Evolutionary conservation across 2,113 vertebrate genomes (phyloP), one percentile per base, ranked within the genome.

Genomic region (Gambusia holbrooki): DNA sequence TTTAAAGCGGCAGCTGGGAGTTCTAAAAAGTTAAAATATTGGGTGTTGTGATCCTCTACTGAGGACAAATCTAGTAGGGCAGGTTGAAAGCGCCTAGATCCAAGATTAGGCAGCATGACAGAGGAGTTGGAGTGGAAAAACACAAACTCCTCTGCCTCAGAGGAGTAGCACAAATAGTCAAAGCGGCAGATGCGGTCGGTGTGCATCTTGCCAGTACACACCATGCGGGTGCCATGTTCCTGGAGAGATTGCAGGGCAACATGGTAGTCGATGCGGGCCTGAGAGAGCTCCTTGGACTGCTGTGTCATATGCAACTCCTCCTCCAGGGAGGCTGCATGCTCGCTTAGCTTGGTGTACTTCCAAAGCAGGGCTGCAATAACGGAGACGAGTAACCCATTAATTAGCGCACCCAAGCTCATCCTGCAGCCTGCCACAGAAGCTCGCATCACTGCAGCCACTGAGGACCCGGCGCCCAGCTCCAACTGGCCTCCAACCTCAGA

Each of bases 21-120:
- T 87, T 99, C 98, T 84, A 98, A 87, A 17, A 99, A 99, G 91
- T 99, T 99, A 89, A 99, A 99, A 88, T 99, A 99, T 87, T 99
- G 98, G 0, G 97, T 96, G 80, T 97, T 99, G 93, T 99, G 98
- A 92, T 99, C 98, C 77, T 99, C 98, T 62, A 99, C 97, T 0
- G 98, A 97, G 69, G 98, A 98, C 81, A 99, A 91, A 91, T 99
- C 98, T 0, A 99, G 94, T 76, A 99, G 92, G 17, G 98, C 98
- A 0, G 98, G 98, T 86, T 99, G 98, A 89, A 99, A 99, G 62
- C 98, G 95, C 15, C 98, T 94, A 0, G 97, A 95, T 1, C 98
- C 98, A 88, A 99, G 88, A 92, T 96, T 99, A 58, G 98, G 98
- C 76, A 99, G 92, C 97, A 99, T 98, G 82, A 96, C 89, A 0